Base-by-base conservation (phyloP, 1,140 invertebrate species). In the Nephila pilipes region DNA sequence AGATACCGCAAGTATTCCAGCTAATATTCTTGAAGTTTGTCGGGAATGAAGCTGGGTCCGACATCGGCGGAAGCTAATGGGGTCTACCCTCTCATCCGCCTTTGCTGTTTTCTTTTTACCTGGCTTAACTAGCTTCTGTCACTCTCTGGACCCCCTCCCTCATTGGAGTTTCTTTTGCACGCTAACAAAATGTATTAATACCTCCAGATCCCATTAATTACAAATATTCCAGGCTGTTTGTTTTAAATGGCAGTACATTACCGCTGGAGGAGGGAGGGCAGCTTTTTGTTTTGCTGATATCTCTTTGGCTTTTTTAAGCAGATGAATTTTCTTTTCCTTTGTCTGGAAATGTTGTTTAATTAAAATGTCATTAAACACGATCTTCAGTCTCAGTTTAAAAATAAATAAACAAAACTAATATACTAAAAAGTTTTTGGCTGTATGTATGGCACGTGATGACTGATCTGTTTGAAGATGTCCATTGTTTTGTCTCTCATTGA, bases 1-100 rank as follows among this genome's bases (percentile, higher is more conserved):
- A 85, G 83, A 85, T 85, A 85, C 83, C 83, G 83, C 69, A 75
- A 75, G 36, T 75, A 75, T 75, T 75, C 69, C 29, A 32, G 54
- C 57, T 58, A 85, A 60, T 85, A 58, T 85, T 85, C 83, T 36
- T 38, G 83, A 32, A 85, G 46, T 85, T 58, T 57, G 29, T n/a
- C 54, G 25, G 22, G 29, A 83, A 10, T 54, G 55, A 81, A 81
- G 36, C 38, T 25, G 80, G 38, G 80, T 83, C 80, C 54, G n/a
- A 32, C 69, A 38, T 83, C 25, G 69, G 14, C 14, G 69, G 14
- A 36, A 16, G 32, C 14, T 83, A 55, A 55, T 83, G 80, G 38
- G 38, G 38, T 54, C 80, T 46, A 54, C 54, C 54, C 25, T 75
- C 32, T 36, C 32, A 32, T 36, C 69, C 29, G 69, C 69, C 69